These are phyloP conservation scores for Helleia helle DNA, from an alignment of 2,888 invertebrate species.

Conservation along the genomic window DNA sequence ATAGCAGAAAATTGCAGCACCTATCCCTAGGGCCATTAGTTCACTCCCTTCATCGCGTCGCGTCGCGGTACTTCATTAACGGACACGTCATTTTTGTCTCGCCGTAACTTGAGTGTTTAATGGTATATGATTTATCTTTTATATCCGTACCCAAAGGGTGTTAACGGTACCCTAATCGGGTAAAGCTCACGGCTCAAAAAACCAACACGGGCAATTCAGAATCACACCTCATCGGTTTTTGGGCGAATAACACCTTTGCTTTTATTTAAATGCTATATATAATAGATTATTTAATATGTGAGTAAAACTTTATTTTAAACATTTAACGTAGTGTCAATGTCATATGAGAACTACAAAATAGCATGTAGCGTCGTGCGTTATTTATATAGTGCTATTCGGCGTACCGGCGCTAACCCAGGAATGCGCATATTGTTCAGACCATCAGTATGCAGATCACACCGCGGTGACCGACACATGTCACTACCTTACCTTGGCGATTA, in stretches of 20 bases:
- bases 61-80: slow-evolving; percentile 18
- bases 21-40: slow-evolving; percentile 43
- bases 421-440: slow-evolving; percentile 50
- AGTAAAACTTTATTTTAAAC: neutral
- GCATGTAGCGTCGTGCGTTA: neutral
- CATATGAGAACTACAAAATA: neutral
- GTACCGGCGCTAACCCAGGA: slow-evolving; percentile 25
- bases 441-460: slow-evolving; percentile 59
- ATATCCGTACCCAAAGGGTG: no score
- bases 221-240: no score
- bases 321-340: neutral
- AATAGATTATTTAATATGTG: neutral
- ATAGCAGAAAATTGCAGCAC: slow-evolving; percentile 37
- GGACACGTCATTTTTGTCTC: slow-evolving; percentile 15
- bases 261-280: neutral
- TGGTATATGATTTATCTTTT: neutral
- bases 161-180: no score
- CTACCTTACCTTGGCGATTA: slow-evolving; percentile 3
- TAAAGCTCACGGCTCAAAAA: neutral
- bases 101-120: slow-evolving; percentile 12
- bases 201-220: no score
- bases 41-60: slow-evolving; percentile 17
- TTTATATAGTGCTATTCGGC: neutral
- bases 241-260: neutral
- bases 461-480: slow-evolving; percentile 39